Base-by-base conservation (phyloP, 2,888 invertebrate genomes). In the Eilema depressum region DNA sequence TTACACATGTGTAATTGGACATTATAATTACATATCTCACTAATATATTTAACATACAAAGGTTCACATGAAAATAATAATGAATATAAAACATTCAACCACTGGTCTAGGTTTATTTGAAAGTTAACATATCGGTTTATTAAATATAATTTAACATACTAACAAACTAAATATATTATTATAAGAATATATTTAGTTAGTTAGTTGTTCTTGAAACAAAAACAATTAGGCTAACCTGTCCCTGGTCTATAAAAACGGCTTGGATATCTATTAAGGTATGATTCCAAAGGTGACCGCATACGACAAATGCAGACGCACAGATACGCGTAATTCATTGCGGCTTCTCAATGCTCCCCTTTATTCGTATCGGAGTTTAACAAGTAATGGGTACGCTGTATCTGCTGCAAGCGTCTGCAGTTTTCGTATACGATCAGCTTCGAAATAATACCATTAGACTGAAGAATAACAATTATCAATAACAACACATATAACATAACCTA, bases 1-100 rank as follows among this genome's bases (percentile, higher is more conserved):
- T 81, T 77, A 59, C 59, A 77, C 70, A 76, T 75, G 69, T 75
- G 64, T 67, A 61, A 68, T 69, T 73, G 71, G 69, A 75, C 73
- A 74, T 66, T 76, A 78, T 80, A 62, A 73, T 59, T 80, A 81
- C 75, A 78, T 82, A 75, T 76, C 73, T 82, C 78, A 80, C 78
- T 82, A 79, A 73, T 75, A 73, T 75, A 65, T 75, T 82, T 76
- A 69, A 78, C 70, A 74, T 65, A 71, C 25, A 53, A 33, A 26
- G 25, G n/a, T 47, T 8, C n/a, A 25, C n/a, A 66, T 20, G 12
- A 61, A 20, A 30, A 33, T 30, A 25, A 57, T 57, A 12, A 57
- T 20, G 23, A 57, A 1, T 25, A 12, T 2, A 25, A 3, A 23
- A 57, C 23, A 11, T 47, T 47, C 20, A 47, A 20, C 14, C 47